phyloP scores from a whole-genome alignment of 1,140 invertebrate genomes.

The Cydia pomonella region DNA sequence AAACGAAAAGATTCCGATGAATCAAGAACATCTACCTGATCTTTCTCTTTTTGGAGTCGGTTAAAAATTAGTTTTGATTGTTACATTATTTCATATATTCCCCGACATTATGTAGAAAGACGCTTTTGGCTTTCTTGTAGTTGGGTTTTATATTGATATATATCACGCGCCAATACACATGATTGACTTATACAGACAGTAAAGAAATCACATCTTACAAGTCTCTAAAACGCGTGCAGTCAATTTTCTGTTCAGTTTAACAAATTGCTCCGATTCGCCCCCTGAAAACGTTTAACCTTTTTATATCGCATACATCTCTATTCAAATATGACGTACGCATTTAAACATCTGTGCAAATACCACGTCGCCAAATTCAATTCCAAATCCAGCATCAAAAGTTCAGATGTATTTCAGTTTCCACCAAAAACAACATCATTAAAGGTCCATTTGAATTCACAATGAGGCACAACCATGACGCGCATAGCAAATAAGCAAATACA shows the following conservation, averaged over 20 bases:
- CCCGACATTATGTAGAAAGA: too few relatives aligned
- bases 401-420: constrained; percentile 32
- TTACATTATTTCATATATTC: too few relatives aligned
- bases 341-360: not conserved
- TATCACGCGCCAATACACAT: not conserved
- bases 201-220: not conserved
- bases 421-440: constrained; percentile 51
- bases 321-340: not conserved
- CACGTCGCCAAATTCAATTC: constrained; percentile 1
- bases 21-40: too few relatives aligned
- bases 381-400: constrained; percentile 18
- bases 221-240: not conserved
- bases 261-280: constrained; percentile 2
- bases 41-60: too few relatives aligned
- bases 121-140: too few relatives aligned
- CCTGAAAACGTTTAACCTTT: constrained; percentile 8
- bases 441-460: constrained; percentile 50
- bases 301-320: not conserved
- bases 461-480: constrained; percentile 42
- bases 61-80: too few relatives aligned
- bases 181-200: not conserved
- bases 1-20: too few relatives aligned
- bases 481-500: constrained; percentile 44
- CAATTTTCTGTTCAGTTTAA: constrained; percentile 19
- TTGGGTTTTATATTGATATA: too few relatives aligned